Percentiles rank a stretch among this genome's conserved stretches.
phyloP scores from a whole-genome alignment of 2,797 vertebrate species.

The Simalia tracyae region DNA sequence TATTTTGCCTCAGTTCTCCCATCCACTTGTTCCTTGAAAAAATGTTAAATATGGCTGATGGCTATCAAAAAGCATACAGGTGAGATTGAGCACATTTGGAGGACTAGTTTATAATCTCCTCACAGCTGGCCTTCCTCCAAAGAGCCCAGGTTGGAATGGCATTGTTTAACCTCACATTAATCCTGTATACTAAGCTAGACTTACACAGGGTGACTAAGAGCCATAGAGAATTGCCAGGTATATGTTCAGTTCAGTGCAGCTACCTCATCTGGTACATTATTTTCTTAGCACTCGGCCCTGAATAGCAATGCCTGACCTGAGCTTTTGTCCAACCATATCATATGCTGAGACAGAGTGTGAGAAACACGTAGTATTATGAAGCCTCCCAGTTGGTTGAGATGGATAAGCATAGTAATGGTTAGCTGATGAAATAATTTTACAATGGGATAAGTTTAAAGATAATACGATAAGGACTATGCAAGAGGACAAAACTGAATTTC shows the following conservation, averaged over 20 bases:
- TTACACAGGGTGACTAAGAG: background rate
- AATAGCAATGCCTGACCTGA: background rate
- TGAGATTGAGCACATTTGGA: background rate
- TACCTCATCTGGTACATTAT: background rate
- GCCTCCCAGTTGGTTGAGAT: background rate
- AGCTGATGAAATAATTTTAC: background rate
- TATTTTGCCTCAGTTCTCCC: background rate
- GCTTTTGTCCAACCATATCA: background rate
- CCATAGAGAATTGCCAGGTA: background rate
- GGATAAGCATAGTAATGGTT: background rate
- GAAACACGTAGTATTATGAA: background rate
- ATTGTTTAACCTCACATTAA: background rate
- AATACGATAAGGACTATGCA: background rate
- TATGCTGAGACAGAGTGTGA: background rate
- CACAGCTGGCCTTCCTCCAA: background rate
- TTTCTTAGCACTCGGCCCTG: background rate
- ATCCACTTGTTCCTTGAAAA: background rate
- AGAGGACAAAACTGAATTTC: background rate
- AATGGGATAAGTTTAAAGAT: background rate
- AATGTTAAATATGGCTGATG: background rate
- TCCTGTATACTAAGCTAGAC: background rate
- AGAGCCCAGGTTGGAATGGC: background rate
- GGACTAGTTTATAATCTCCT: background rate
- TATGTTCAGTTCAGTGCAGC: background rate
- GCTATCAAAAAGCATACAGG: background rate